Percentiles rank a stretch among this genome's conserved stretches.
Evolutionary conservation across 2,797 vertebrate genomes (phyloP).

Genomic region (Ptychobarbus kaznakovi): DNA sequence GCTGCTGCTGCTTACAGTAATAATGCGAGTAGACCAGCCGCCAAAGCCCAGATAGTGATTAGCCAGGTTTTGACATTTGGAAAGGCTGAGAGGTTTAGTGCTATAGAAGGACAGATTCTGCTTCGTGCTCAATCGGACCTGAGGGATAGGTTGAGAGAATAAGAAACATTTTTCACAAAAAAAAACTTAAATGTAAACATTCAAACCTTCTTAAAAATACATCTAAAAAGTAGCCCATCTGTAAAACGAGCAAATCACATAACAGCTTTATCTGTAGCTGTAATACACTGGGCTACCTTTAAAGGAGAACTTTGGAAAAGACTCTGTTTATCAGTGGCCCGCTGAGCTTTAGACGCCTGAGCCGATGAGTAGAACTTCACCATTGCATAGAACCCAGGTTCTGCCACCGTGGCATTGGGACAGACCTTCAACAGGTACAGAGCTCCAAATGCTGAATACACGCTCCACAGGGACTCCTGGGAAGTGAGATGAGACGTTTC

Average conservation of each 20-base stretch:
- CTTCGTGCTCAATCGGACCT: conserved; percentile 83
- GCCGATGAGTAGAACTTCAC: conserved; percentile 81
- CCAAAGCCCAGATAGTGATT: conserved; percentile 88
- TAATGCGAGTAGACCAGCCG: conserved; percentile 84
- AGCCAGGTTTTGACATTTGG: conserved; percentile 84
- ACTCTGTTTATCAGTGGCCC: conserved; percentile 63
- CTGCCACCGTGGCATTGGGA: conserved; percentile 72
- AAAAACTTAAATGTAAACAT: neutral
- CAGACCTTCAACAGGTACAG: conserved; percentile 79
- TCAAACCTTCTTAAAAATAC: neutral
- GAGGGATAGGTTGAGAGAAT: conserved; percentile 23
- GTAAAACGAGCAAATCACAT: neutral
- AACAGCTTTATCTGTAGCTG: neutral
- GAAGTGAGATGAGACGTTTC: neutral
- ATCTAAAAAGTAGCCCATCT: neutral
- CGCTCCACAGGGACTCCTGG: conserved; percentile 71
- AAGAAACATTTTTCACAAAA: neutral
- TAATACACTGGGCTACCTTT: conserved; percentile 73
- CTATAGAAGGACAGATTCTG: conserved; percentile 66
- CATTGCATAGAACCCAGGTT: conserved; percentile 79
- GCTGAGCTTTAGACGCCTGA: conserved; percentile 80
- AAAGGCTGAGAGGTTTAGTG: conserved; percentile 72
- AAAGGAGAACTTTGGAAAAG: conserved; percentile 79
- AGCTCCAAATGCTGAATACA: conserved; percentile 80
- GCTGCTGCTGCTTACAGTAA: conserved; percentile 75